phyloP scores from a whole-genome alignment of 2,888 invertebrate genomes.

The Drosophila cyrtoloma region DNA sequence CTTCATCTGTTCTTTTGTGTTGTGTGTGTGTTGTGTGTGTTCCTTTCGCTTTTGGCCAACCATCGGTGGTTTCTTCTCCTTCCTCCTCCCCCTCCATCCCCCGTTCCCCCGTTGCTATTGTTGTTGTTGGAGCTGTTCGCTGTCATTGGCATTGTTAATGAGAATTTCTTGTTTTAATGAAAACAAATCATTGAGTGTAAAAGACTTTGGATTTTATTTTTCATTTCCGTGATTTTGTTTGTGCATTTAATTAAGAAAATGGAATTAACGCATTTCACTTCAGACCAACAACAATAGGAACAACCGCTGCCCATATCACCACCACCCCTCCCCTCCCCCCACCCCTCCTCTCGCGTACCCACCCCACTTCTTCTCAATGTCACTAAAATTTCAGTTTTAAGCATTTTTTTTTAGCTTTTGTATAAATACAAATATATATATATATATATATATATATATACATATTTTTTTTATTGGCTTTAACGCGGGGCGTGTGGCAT shows the following conservation, averaged over 20 bases:
- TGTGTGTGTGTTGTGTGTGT: background rate
- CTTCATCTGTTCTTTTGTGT: background rate
- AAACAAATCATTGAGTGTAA: slow-evolving; percentile 85
- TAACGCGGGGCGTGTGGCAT: slow-evolving; percentile 61
- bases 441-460: slow-evolving; percentile 18
- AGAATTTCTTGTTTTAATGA: slow-evolving; percentile 84
- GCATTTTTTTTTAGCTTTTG: slow-evolving; percentile 36
- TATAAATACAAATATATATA: slow-evolving; percentile 25
- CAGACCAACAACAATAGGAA: slow-evolving; percentile 8
- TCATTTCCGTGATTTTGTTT: slow-evolving; percentile 83
- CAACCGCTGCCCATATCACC: slow-evolving; percentile 1
- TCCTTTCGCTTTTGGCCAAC: slow-evolving; percentile 48
- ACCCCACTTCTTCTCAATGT: background rate
- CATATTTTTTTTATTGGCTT: slow-evolving; percentile 39
- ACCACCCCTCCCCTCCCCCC: background rate
- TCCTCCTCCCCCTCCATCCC: background rate
- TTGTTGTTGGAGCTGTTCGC: slow-evolving; percentile 55
- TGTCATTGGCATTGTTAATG: slow-evolving; percentile 84
- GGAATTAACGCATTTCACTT: slow-evolving; percentile 83
- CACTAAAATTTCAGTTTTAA: slow-evolving; percentile 12
- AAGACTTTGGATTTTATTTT: slow-evolving; percentile 83
- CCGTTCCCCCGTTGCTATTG: too few relatives aligned
- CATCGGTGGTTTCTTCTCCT: slow-evolving; percentile 49
- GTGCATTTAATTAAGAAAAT: slow-evolving; percentile 84
- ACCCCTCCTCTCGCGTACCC: background rate